These are phyloP conservation scores for Unio delphinus DNA, from an alignment of 2,888 invertebrate genomes.

Conservation along the genomic window DNA sequence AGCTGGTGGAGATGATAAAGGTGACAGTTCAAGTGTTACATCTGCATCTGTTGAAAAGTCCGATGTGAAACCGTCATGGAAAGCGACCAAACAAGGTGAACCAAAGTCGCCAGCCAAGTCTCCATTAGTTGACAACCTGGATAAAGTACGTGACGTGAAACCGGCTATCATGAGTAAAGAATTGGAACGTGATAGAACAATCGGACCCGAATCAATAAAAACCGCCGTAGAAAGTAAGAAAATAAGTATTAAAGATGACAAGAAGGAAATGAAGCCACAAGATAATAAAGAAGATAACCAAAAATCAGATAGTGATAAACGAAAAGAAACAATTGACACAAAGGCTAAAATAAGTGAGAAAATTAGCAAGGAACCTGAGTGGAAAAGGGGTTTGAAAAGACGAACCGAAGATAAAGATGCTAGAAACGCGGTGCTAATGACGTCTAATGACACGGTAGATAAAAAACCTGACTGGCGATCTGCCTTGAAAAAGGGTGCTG, in stretches of 20 bases:
- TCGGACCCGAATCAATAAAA: slow-evolving; percentile 11
- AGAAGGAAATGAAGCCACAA: slow-evolving; percentile 1
- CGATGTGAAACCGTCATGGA: slow-evolving; percentile 2
- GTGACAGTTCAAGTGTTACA: too few species aligned
- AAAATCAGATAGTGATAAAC: slow-evolving; percentile 11
- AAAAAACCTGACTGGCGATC: slow-evolving; percentile 4
- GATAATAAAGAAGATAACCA: slow-evolving; percentile 12
- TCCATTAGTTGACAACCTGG: not conserved
- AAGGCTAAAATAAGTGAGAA: too few species aligned
- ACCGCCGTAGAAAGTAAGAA: slow-evolving; percentile 10
- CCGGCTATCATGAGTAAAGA: slow-evolving; percentile 4
- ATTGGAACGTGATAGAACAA: slow-evolving; percentile 13
- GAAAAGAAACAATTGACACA: slow-evolving; percentile 15
- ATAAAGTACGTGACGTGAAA: slow-evolving; percentile 7
- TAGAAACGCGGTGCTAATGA: not conserved
- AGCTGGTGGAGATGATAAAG: too few species aligned
- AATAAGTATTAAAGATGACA: slow-evolving; percentile 3
- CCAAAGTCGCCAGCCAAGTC: too few species aligned
- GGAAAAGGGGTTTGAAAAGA: slow-evolving; percentile 1
- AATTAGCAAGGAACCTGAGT: too few species aligned
- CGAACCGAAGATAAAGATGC: slow-evolving; percentile 2
- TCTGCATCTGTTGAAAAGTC: not conserved
- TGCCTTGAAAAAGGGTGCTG: slow-evolving; percentile 5
- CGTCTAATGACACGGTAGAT: not conserved
- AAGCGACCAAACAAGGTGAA: not conserved